Evolutionary conservation across 2,888 invertebrate genomes (phyloP), one percentile per base, ranked within the genome.

Genomic region (Vanessa cardui): DNA sequence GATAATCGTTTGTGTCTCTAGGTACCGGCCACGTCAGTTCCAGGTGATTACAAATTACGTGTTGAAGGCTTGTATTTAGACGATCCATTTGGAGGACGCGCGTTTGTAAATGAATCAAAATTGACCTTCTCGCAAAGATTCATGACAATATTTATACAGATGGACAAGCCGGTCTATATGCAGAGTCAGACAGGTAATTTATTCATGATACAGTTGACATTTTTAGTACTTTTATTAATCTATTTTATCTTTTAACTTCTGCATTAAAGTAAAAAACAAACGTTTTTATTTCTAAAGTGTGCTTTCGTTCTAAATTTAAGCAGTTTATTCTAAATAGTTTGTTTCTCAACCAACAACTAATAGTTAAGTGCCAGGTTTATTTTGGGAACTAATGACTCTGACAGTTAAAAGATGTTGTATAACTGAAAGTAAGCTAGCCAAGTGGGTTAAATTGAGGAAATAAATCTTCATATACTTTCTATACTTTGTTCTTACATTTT

Each of bases 141-240:
- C 60, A 97, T 98, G 96, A 98, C 99, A 0, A 97, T 99, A 72
- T 98, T 99, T 84, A 96, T 99, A 75, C 98, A 98, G 88, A 95
- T 97, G 78, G 98, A 99, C 84, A 98, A 98, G 82, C 99, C 99
- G 0, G 95, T 98, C 6, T 99, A 99, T 82, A 98, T 96, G 95
- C 98, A 99, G 86, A 96, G 97, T 6, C 97, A 99, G 86, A 96
- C 94, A 67, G 95, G 96, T 96, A 83, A 85, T 20, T n/a, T 45
- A 31, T 52, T 59, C 45, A 52, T 50, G 9, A 21, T 26, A 26
- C 26, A 26, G 26, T 26, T 26, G 26, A 5, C 26, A 3, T 1
- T 9, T 0, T 12, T 5, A 63, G 15, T 49, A 50, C 1, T 15
- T n/a, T 26, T 20, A 26, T 56, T 50, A 21, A 50, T 6, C 2